phyloP scores from a whole-genome alignment of 2,888 invertebrate genomes.

The Artemia sinica region DNA sequence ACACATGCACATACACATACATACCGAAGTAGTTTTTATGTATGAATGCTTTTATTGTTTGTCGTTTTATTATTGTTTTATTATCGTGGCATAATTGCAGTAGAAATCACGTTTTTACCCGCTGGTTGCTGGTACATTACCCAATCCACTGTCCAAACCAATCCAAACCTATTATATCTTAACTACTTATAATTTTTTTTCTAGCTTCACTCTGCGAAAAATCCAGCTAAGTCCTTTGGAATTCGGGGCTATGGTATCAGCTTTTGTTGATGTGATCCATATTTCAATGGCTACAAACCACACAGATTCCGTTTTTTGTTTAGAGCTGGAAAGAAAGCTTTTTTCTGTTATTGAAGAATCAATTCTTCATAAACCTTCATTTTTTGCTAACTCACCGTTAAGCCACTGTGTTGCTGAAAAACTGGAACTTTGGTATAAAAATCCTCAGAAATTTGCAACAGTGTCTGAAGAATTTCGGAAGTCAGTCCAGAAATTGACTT shows the following conservation, averaged over 20 bases:
- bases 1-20: no score
- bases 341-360: constrained; percentile 1
- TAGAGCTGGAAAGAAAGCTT: background rate
- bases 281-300: background rate
- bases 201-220: background rate
- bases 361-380: background rate
- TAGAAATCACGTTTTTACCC: no score
- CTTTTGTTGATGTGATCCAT: background rate
- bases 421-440: constrained; percentile 2
- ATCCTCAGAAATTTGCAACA: background rate
- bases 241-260: background rate
- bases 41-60: no score
- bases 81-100: no score
- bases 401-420: background rate
- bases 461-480: background rate
- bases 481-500: background rate
- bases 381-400: background rate
- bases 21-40: no score
- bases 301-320: background rate
- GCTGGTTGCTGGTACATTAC: no score
- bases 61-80: no score
- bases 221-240: constrained; percentile 12
- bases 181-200: background rate
- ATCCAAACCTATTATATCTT: no score
- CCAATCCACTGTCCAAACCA: no score